phyloP scores from a whole-genome alignment of 2,888 invertebrate genomes.

The Aethes cnicana region DNA sequence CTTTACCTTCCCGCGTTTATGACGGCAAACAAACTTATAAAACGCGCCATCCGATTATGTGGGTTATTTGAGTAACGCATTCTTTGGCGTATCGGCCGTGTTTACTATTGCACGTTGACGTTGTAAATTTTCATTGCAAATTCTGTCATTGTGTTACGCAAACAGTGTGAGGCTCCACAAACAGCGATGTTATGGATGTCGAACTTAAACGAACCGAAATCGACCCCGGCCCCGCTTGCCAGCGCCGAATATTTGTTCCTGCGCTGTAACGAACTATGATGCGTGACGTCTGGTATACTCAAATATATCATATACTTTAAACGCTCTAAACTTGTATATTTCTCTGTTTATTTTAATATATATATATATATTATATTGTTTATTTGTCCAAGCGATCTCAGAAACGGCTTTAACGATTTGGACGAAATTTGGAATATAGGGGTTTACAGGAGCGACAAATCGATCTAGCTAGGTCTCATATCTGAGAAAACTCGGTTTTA shows the following conservation, averaged over 20 bases:
- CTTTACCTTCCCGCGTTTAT: conserved; percentile 65
- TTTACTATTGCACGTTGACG: conserved; percentile 56
- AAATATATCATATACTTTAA: conserved; percentile 5
- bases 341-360: too few relatives aligned
- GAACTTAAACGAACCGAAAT: conserved; percentile 81
- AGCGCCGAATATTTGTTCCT: conserved; percentile 45
- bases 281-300: conserved; percentile 28
- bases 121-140: conserved; percentile 78
- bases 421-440: too few relatives aligned
- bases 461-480: too few relatives aligned
- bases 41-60: conserved; percentile 11
- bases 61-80: too few relatives aligned
- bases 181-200: conserved; percentile 76
- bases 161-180: conserved; percentile 59
- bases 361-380: background rate
- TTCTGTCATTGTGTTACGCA: conserved; percentile 70
- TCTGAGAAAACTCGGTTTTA: too few relatives aligned
- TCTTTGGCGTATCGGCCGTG: conserved; percentile 10
- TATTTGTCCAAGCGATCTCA: too few relatives aligned
- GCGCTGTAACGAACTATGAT: conserved; percentile 64
- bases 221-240: conserved; percentile 47
- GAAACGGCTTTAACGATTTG: too few relatives aligned
- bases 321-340: too few relatives aligned
- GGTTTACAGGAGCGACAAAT: too few relatives aligned
- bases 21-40: conserved; percentile 62